phyloP scores from a whole-genome alignment of 2,797 vertebrate species.

The Picus viridis region DNA sequence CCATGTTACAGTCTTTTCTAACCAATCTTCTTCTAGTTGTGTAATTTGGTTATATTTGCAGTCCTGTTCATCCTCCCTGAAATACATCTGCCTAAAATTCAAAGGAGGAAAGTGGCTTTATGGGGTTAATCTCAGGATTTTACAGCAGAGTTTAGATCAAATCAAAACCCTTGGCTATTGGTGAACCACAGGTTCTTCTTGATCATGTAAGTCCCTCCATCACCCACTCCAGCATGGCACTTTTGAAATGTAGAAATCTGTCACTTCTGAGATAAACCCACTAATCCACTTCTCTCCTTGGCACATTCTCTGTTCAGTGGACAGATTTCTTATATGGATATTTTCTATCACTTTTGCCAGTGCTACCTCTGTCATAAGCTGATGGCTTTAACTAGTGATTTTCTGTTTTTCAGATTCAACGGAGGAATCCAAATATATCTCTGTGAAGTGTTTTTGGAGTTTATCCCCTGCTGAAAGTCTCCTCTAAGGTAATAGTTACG shows the following conservation, averaged over 20 bases:
- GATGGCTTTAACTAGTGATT: conserved; percentile 78
- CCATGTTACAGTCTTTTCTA: neutral
- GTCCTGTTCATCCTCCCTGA: neutral
- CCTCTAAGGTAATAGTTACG: conserved; percentile 74
- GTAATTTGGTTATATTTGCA: conserved; percentile 9
- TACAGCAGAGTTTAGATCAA: conserved; percentile 57
- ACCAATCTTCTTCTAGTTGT: neutral
- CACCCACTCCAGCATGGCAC: conserved; percentile 63
- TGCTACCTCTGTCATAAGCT: conserved; percentile 74
- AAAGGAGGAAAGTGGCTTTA: conserved; percentile 18
- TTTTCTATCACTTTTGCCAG: conserved; percentile 73
- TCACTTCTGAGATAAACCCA: conserved; percentile 78
- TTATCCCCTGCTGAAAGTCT: conserved; percentile 66
- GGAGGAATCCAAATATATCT: conserved; percentile 58
- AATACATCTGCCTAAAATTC: conserved; percentile 23
- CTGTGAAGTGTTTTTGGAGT: conserved; percentile 64
- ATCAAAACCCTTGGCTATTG: conserved; percentile 61
- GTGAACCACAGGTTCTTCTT: conserved; percentile 63
- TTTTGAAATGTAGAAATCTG: conserved; percentile 78
- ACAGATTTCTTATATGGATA: conserved; percentile 70
- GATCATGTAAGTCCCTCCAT: conserved; percentile 68
- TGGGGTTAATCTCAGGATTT: conserved; percentile 65
- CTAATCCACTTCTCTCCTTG: conserved; percentile 76
- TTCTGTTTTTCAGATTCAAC: conserved; percentile 76
- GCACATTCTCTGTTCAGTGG: conserved; percentile 67